Evolutionary conservation across 2,888 invertebrate species (phyloP), one percentile per base, ranked within the genome.

Genomic region (Ichneumon xanthorius): DNA sequence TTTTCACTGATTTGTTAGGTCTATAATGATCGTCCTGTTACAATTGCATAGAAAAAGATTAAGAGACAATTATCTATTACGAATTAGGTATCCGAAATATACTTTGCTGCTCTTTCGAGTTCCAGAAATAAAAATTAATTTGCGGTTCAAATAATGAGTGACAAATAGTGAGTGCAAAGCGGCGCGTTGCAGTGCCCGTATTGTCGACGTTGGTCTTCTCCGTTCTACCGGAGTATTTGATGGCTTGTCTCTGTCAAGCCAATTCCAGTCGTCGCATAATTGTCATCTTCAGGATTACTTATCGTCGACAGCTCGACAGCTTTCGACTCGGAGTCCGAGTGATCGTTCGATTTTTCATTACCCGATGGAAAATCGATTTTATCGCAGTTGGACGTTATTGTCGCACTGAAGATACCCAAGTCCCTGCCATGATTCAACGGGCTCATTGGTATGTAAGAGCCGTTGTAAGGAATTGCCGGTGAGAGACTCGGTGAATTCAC

Each of bases 401-500:
- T 94, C 1, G 96, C 96, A 90, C 96, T 96, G 92, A 96, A 96
- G 90, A 95, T 95, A 1, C 89, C 91, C 0, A 91, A 89, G 14
- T 91, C 91, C 40, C 92, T 93, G 68, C 91, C 93, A 16, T 91
- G 90, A 53, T 84, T 86, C 1, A 93, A 92, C 0, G 96, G 95
- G 88, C 95, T 96, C 96, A 96, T 96, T 91, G 95, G 95, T 79
- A 96, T 93, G 90, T 96, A 96, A 30, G 95, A 94, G 86, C 87
- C 87, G 14, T 85, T 58, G 0, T 86, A 82, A 0, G 58, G 65
- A 2, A 19, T 58, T 11, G 33, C 7, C 5, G 85, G 78, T 33
- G 87, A 93, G 82, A 87, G 93, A 89, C 72, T 94, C 88, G 86
- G 93, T 86, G 94, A 93, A 78, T 95, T 94, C 0, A 94, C 93